Percentiles rank a stretch among this genome's conserved stretches.
Conservation (phyloP, 2,113 vertebrate genomes). For the Cyrtonyx montezumae region DNA sequence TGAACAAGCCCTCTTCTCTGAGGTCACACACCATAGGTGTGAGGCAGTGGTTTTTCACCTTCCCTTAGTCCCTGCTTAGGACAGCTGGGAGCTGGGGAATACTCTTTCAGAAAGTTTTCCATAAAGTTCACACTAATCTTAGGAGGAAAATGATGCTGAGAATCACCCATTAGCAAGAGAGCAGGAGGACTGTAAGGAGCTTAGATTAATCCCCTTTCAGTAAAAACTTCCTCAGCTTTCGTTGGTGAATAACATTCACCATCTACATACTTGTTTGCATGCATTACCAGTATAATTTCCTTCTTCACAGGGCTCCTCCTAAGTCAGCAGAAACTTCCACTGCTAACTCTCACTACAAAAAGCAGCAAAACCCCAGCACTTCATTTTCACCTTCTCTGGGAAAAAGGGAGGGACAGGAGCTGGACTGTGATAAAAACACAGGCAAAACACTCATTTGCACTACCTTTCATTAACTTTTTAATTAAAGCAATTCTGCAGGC, state of each 20-base stretch:
- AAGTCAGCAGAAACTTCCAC: slow-evolving; percentile 34
- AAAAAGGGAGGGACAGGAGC: slow-evolving; percentile 38
- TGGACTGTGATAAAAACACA: slow-evolving; percentile 52
- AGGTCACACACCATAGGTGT: not conserved
- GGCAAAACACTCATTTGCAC: not conserved
- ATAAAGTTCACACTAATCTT: not conserved
- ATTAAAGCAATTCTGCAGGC: slow-evolving; percentile 57
- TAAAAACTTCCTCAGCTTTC: slow-evolving; percentile 64
- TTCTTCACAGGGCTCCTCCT: slow-evolving; percentile 34
- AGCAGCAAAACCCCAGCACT: not conserved
- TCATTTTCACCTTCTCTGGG: slow-evolving; percentile 43
- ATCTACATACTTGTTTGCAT: slow-evolving; percentile 5
- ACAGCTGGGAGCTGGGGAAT: not conserved
- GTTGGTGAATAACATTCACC: slow-evolving; percentile 34
- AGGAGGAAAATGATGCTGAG: slow-evolving; percentile 15
- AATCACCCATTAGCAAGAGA: slow-evolving; percentile 38
- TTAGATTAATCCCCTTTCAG: slow-evolving; percentile 73
- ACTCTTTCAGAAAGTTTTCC: not conserved
- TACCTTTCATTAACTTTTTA: slow-evolving; percentile 68
- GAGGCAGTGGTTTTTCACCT: not conserved
- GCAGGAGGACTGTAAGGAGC: slow-evolving; percentile 2
- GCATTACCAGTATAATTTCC: not conserved
- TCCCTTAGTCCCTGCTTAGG: not conserved
- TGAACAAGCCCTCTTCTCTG: not conserved
- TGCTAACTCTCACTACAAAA: slow-evolving; percentile 13